These are phyloP conservation scores for Nerophis lumbriciformis DNA, from an alignment of 2,113 vertebrate genomes.

Conservation along the genomic window DNA sequence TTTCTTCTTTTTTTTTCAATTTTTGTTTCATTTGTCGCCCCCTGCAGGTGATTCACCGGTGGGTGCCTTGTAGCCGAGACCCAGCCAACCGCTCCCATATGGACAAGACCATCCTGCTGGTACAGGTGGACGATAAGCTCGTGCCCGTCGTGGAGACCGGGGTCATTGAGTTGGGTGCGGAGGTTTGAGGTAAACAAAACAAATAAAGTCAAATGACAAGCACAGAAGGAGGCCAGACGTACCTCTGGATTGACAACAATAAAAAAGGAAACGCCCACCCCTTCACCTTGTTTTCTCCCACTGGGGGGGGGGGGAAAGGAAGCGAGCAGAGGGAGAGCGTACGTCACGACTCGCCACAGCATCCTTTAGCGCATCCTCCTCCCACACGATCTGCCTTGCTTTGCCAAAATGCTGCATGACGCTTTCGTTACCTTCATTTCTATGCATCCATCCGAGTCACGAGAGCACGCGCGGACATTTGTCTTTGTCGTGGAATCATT, in stretches of 20 bases:
- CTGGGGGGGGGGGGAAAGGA: too few species aligned
- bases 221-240: constrained; percentile 21
- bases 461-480: constrained; percentile 32
- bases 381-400: constrained; percentile 64
- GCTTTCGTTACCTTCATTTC: constrained; percentile 70
- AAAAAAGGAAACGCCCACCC: constrained; percentile 3
- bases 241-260: constrained; percentile 23
- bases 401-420: constrained; percentile 84
- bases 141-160: constrained; percentile 95
- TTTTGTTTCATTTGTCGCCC: constrained; percentile 15
- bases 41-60: constrained; percentile 97
- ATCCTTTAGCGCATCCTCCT: constrained; percentile 37
- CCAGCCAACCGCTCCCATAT: constrained; percentile 93
- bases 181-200: constrained; percentile 80
- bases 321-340: background rate
- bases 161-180: constrained; percentile 94
- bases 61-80: constrained; percentile 99
- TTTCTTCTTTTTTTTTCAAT: too few species aligned
- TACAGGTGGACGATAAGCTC: constrained; percentile 98
- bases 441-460: constrained; percentile 75
- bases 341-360: constrained; percentile 41
- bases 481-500: constrained; percentile 71
- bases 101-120: constrained; percentile 98
- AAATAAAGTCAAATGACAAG: constrained; percentile 18
- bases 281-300: too few species aligned